Percentiles rank a stretch among this genome's conserved stretches.
These are phyloP conservation scores for Pyxicephalus adspersus DNA, from an alignment of 2,113 vertebrate genomes.

Conservation along the genomic window DNA sequence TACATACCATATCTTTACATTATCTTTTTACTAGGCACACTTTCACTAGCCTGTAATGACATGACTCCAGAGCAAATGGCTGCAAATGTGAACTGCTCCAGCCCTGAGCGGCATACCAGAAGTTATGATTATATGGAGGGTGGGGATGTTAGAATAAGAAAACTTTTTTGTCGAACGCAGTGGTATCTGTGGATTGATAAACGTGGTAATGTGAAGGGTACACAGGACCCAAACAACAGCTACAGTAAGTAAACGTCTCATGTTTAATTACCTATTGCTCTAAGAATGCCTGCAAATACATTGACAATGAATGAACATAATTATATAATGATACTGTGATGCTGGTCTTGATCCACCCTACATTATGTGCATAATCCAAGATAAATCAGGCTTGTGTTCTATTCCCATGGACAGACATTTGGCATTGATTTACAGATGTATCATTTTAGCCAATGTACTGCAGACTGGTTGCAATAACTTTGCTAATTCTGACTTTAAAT, in stretches of 20 bases:
- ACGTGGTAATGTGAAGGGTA: slow-evolving; percentile 90
- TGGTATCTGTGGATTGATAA: slow-evolving; percentile 98
- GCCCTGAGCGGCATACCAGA: slow-evolving; percentile 92
- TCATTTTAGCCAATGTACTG: not conserved
- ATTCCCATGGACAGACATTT: not conserved
- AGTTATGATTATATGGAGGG: slow-evolving; percentile 99
- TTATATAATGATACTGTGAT: slow-evolving; percentile 3
- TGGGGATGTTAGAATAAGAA: slow-evolving; percentile 93
- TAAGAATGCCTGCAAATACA: not conserved
- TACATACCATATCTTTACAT: slow-evolving; percentile 91
- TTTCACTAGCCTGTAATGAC: slow-evolving; percentile 90
- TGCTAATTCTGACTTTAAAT: not conserved
- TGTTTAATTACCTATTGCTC: slow-evolving; percentile 45
- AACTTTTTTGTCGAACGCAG: slow-evolving; percentile 95
- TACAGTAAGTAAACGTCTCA: slow-evolving; percentile 86
- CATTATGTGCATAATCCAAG: slow-evolving; percentile 15
- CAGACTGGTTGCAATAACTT: not conserved
- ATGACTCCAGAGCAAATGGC: slow-evolving; percentile 94
- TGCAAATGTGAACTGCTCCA: slow-evolving; percentile 94
- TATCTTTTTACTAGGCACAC: slow-evolving; percentile 87
- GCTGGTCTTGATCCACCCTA: not conserved
- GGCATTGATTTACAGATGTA: not conserved
- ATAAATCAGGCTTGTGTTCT: not conserved
- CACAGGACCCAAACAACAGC: slow-evolving; percentile 91
- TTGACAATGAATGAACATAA: not conserved